Evolutionary conservation across 2,113 vertebrate genomes (phyloP), one percentile per base, ranked within the genome.

Genomic region (Hippocampus barbouri): DNA sequence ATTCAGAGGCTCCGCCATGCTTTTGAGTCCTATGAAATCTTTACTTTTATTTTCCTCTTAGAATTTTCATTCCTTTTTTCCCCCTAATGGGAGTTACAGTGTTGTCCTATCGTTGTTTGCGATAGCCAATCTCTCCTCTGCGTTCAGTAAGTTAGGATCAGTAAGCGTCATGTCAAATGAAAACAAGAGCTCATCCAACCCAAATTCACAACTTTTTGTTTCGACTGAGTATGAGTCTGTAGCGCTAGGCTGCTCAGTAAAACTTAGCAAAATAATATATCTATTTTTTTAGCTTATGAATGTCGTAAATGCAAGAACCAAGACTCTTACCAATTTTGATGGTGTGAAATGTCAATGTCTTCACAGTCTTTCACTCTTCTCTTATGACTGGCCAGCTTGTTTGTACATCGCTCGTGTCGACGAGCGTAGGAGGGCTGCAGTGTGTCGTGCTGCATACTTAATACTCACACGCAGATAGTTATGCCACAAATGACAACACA

Each of bases 311-410:
- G 23, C 40, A 66, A 18, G 21, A 65, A 15, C 20, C 43, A 43
- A 16, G 43, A 18, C 7, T 27, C 64, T 66, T 47, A 66, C 64
- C 64, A 45, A 23, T 25, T 66, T 66, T 63, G 70, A 77, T 77
- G 68, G 72, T 81, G 70, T 4, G 57, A 77, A 64, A 2, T 56
- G n/a, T 0, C 64, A 47, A 14, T 79, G 75, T 71, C 60, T 11
- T 72, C 67, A 54, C 49, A 38, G 53, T 69, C 40, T 60, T 56
- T 71, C 27, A 61, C 59, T 61, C 70, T 73, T 38, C 69, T 82
- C 57, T 56, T 73, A 68, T 86, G 84, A 87, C 71, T 79, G 86
- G 21, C 9, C 65, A 74, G 80, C 69, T 84, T 88, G 84, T 88
- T 67, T 76, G 71, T 65, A 27, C 69, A 59, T 54, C 74, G 64